Evolutionary conservation across 2,888 invertebrate genomes (phyloP), one percentile per base, ranked within the genome.

Genomic region (Sphinx pinastri): DNA sequence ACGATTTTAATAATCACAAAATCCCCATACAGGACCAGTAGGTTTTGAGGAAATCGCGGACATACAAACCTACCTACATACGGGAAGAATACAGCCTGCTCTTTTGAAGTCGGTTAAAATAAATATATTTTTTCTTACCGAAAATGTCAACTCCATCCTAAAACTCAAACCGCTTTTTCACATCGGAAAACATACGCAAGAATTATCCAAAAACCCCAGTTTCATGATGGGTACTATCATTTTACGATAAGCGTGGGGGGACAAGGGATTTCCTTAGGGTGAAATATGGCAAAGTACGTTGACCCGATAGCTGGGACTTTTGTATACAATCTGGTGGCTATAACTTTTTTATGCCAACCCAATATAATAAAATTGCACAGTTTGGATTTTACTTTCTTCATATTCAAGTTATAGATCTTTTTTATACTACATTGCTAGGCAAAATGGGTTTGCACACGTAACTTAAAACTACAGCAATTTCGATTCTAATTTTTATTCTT

Each of bases 261-360:
- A 16, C 11, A 19, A 13, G 81, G 81, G 81, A 77, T 81, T 81
- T 70, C 74, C 71, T 77, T 73, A 77, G 84, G 81, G 84, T 84
- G 83, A 84, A 77, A 81, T 83, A 86, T 84, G 79, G 71, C 79
- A 75, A 76, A 78, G 80, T 86, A 82, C 84, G 80, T 77, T 83
- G 87, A 87, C 85, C 86, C 76, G 75, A 77, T 79, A 79, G 79
- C 75, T 77, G 81, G 79, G 78, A 81, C 77, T 83, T 81, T 86
- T 84, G 82, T 78, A 76, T 77, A 79, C 80, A 85, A 86, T 85
- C 86, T 84, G 83, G 38, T 2, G 55, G 63, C 45, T 47, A 60
- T 60, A 60, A 63, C 16, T 49, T 63, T 63, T 60, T 47, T 63
- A 63, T 63, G 12, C 19, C 11, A 63, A 13, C 19, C 63, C 49